Evolutionary conservation across 1,140 invertebrate genomes (phyloP).

Genomic region (Bombyx mandarina): DNA sequence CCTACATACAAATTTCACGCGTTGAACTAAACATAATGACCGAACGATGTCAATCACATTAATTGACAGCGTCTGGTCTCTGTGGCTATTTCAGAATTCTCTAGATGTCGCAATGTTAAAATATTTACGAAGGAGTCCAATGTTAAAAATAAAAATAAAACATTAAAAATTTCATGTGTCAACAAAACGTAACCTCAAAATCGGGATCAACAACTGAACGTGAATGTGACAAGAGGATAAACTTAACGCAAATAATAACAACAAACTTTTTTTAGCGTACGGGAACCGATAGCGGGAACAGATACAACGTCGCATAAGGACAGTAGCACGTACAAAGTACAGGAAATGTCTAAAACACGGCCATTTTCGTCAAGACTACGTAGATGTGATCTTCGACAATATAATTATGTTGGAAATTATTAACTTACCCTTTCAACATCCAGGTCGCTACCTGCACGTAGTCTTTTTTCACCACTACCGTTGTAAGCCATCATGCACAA

Average conservation of each 20-base stretch:
- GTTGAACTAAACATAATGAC: slow-evolving; percentile 39
- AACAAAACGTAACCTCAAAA: slow-evolving; percentile 65
- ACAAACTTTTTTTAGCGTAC: slow-evolving; percentile 12
- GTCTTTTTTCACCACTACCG: slow-evolving; percentile 69
- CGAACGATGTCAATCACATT: slow-evolving; percentile 59
- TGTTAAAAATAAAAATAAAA: background rate
- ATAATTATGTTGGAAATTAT: slow-evolving; percentile 23
- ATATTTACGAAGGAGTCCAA: background rate
- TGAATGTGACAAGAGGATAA: slow-evolving; percentile 35
- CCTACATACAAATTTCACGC: slow-evolving; percentile 10
- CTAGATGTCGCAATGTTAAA: slow-evolving; percentile 13
- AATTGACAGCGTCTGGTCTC: slow-evolving; percentile 53
- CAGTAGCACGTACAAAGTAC: slow-evolving; percentile 34
- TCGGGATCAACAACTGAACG: slow-evolving; percentile 56
- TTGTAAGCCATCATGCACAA: slow-evolving; percentile 70
- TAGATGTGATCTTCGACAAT: slow-evolving; percentile 26
- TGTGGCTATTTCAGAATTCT: slow-evolving; percentile 46
- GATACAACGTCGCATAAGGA: slow-evolving; percentile 7
- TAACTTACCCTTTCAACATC: slow-evolving; percentile 65
- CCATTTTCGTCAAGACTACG: slow-evolving; percentile 55
- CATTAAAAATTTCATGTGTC: slow-evolving; percentile 32
- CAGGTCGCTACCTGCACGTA: slow-evolving; percentile 62
- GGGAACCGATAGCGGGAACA: slow-evolving; percentile 8
- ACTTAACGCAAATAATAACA: slow-evolving; percentile 11
- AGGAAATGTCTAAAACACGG: slow-evolving; percentile 55